Base-by-base conservation (phyloP, 53 echinoderm and acorn worm genomes). In the Arbacia lixula region DNA sequence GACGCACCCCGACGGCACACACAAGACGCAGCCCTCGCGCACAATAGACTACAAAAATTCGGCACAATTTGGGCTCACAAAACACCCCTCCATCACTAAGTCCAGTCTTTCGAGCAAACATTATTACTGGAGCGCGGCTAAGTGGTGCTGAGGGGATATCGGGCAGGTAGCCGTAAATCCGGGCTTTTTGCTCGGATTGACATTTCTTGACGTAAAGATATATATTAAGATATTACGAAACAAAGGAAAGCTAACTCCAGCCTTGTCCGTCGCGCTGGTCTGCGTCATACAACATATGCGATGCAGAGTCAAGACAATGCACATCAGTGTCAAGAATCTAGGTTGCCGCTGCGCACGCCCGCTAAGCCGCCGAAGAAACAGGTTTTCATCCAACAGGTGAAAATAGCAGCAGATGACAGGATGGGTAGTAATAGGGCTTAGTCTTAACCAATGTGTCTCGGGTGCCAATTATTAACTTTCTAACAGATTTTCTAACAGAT, bases 1-100 rank as follows among this genome's bases (percentile, higher is more conserved):
- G 82, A 42, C 64, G 26, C 16, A 64, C 64, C 82, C 62, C 82
- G 42, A 41, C 82, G 64, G 64, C 62, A 61, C 82, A 81, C 64
- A 40, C 26, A 81, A 63, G 62, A 81, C 82, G 82, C 62, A 42
- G 82, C 82, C 52, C 64, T 81, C 49, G 42, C 50, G 46, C 62
- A 81, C 62, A 81, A 81, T 63, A 63, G 82, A 29, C 62, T 26
- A 81, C 82, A 46, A 62, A 81, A 81, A 39, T 60, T 63, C 46
- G 62, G 82, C 62, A 81, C 64, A 77, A 77, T 60, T 58, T 77
- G 41, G 36, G 43, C 39, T 77, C 6, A 39, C 37, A 38, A 38
- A 50, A 58, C 34, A 77, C 24, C 41, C 31, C 29, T 74, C 74
- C 32, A 62, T 32, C 31, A 42, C 64, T 21, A 62, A 81, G 63